Conservation (phyloP, 2,113 vertebrate genomes). For the Callionymus lyra region DNA sequence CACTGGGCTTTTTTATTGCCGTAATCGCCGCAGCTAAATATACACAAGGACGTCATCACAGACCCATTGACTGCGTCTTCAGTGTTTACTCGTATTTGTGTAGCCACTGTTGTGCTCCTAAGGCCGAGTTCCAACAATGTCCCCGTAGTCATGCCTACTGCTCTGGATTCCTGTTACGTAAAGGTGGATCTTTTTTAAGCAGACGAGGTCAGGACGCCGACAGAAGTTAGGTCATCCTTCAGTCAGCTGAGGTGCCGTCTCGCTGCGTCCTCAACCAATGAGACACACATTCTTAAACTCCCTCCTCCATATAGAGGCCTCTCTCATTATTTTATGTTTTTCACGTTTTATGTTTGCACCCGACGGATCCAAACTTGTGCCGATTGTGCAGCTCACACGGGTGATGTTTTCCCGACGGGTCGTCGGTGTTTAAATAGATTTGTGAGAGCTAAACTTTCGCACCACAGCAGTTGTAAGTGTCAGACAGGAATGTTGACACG, state of each 20-base stretch:
- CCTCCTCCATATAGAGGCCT: too few relatives aligned
- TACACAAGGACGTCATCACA: too few relatives aligned
- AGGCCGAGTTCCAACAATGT: slow-evolving; percentile 6
- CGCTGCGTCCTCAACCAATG: neutral
- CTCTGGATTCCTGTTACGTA: slow-evolving; percentile 16
- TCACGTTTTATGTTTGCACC: too few relatives aligned
- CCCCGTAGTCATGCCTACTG: slow-evolving; percentile 15
- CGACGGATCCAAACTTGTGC: neutral
- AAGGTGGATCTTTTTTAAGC: slow-evolving; percentile 33
- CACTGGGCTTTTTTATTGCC: neutral
- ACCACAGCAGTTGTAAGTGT: slow-evolving; percentile 17
- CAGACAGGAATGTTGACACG: slow-evolving; percentile 38
- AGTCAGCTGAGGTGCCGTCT: slow-evolving; percentile 26
- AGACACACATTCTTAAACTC: too few relatives aligned
- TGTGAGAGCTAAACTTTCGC: neutral
- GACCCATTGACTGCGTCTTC: too few relatives aligned
- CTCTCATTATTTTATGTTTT: neutral
- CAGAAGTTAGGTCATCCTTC: slow-evolving; percentile 26
- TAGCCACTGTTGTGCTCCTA: neutral
- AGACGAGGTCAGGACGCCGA: slow-evolving; percentile 12
- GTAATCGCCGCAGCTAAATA: too few relatives aligned
- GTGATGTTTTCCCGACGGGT: slow-evolving; percentile 1
- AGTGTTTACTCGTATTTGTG: too few relatives aligned
- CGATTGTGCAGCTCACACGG: slow-evolving; percentile 1
- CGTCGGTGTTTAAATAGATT: too few relatives aligned